These are phyloP conservation scores for Volucella bombylans DNA, from an alignment of 2,888 invertebrate genomes.

Conservation along the genomic window DNA sequence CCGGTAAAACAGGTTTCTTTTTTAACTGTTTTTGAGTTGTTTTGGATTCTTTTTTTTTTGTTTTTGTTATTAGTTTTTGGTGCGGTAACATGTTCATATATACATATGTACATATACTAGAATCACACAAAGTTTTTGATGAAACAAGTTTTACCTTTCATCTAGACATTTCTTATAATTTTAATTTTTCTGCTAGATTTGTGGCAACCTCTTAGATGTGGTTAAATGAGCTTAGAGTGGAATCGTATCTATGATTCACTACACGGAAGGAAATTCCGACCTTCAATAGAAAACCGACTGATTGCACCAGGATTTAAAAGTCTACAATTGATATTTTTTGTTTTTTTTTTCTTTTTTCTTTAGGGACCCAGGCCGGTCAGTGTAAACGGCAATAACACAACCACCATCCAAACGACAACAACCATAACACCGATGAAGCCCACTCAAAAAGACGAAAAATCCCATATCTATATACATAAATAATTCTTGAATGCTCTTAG, in stretches of 20 bases:
- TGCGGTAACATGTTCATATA: constrained; percentile 58
- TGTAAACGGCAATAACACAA: constrained; percentile 47
- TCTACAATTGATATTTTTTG: neutral
- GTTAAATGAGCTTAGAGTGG: constrained; percentile 23
- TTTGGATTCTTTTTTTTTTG: constrained; percentile 26
- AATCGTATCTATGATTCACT: constrained; percentile 38
- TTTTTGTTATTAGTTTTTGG: constrained; percentile 64
- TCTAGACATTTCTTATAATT: constrained; percentile 6
- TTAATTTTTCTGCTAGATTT: constrained; percentile 24
- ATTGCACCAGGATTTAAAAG: constrained; percentile 19
- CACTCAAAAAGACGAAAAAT: constrained; percentile 69
- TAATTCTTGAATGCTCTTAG: constrained; percentile 74
- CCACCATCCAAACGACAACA: constrained; percentile 24
- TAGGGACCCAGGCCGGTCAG: constrained; percentile 43
- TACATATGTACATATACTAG: constrained; percentile 20
- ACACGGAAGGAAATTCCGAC: constrained; percentile 54
- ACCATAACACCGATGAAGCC: constrained; percentile 50
- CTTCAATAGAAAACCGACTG: constrained; percentile 45
- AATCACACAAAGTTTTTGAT: constrained; percentile 57
- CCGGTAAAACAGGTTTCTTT: constrained; percentile 72
- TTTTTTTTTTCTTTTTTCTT: neutral
- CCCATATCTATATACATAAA: constrained; percentile 72
- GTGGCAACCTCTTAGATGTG: constrained; percentile 64
- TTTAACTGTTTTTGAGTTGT: constrained; percentile 70
- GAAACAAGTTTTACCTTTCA: constrained; percentile 59